Base-by-base conservation (phyloP, 2,113 vertebrate species). In the Dolichallabes microphthalmus region DNA sequence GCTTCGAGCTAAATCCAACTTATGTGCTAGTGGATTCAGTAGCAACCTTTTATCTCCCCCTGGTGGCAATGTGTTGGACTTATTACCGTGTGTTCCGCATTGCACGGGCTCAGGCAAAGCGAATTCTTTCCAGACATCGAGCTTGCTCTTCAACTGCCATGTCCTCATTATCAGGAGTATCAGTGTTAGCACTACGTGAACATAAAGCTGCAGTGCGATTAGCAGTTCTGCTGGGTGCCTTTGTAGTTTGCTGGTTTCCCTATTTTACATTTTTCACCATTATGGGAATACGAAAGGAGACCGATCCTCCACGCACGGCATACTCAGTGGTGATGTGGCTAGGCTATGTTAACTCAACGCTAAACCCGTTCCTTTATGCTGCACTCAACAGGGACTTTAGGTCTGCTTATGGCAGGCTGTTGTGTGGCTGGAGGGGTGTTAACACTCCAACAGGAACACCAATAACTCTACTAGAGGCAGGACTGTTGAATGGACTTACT, bases 331-430 rank as follows among this genome's bases (percentile, higher is more conserved):
- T 94, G 82, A 83, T 94, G 86, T 99, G 98, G 97, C 91, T 99
- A 86, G 98, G 98, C 82, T 99, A 99, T 0, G 86, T 95, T 88
- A 99, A 99, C 93, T 99, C 98, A 4, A 97, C 97, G 22, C 91
- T 99, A 82, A 99, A 99, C 88, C 98, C 98, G 53, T 91, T 99
- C 45, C 94, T 99, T 55, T 99, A 99, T 0, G 97, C 96, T 2
- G 95, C 95, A 0, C 92, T 99, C 58, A 99, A 97, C 91, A 95
- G 95, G 74, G 98, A 99, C 93, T 99, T 99, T 90, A 95, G 93
- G 80, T 91, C 93, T 25, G 96, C 96, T 25, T 95, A 97, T 82
- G 89, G 89, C 20, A 95, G 94, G 86, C 87, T 97, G 84, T 93
- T 97, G 22, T 80, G 93, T 45, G 96, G 94, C 71, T 83, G 88